Evolutionary conservation across 2,113 vertebrate species (phyloP).

Genomic region (western clawed frog (Xenopus tropicalis)): DNA sequence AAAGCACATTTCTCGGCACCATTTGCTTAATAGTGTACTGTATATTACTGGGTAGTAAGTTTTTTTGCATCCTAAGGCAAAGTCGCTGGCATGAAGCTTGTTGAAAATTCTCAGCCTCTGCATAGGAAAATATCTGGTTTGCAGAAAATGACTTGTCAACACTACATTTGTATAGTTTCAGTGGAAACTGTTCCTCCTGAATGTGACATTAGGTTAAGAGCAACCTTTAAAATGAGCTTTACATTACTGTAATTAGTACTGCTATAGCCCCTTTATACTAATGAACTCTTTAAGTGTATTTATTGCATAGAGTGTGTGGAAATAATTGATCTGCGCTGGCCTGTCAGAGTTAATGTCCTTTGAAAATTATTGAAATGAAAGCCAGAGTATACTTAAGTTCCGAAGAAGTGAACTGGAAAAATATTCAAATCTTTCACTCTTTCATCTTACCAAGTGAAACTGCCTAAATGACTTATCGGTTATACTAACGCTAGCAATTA

Average conservation of each 20-base stretch:
- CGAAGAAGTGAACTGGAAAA: no score
- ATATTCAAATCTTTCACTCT: no score
- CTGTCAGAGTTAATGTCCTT: background rate
- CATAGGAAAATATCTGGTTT: conserved; percentile 47
- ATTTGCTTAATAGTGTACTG: conserved; percentile 69
- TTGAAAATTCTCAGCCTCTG: conserved; percentile 53
- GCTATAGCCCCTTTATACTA: background rate
- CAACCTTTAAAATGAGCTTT: conserved; percentile 1
- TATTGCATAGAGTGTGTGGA: background rate
- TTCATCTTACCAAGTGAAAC: no score
- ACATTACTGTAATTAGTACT: conserved; percentile 2
- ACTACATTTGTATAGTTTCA: conserved; percentile 8
- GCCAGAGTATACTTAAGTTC: background rate
- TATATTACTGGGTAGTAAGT: conserved; percentile 54
- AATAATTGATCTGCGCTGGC: background rate
- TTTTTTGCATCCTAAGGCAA: conserved; percentile 57
- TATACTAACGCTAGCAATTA: no score
- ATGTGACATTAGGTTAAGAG: background rate
- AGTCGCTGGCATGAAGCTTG: conserved; percentile 48
- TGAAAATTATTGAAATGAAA: background rate
- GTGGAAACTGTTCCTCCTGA: background rate
- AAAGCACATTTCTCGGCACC: conserved; percentile 61
- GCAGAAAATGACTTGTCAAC: conserved; percentile 35
- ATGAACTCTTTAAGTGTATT: conserved; percentile 8
- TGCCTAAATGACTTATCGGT: no score